These are phyloP conservation scores for Thripadectes ignobilis DNA, from an alignment of 2,797 vertebrate species.

Conservation along the genomic window DNA sequence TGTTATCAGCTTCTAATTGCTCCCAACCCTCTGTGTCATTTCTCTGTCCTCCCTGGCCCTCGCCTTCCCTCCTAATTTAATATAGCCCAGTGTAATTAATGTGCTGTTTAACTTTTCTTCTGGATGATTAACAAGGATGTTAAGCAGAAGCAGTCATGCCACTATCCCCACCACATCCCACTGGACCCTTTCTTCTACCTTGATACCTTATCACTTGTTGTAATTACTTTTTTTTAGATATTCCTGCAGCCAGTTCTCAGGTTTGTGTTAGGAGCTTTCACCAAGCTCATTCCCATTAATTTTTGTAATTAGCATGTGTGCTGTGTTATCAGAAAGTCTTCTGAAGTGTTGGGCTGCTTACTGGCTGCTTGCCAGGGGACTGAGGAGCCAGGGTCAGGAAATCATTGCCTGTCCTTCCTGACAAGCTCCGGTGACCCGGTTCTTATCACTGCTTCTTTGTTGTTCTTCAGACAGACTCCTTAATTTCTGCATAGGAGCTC, in stretches of 20 bases:
- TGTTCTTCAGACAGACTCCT: background rate
- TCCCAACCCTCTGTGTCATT: slow-evolving; percentile 31
- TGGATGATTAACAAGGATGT: slow-evolving; percentile 38
- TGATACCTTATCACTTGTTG: slow-evolving; percentile 5
- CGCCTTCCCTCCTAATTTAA: slow-evolving; percentile 44
- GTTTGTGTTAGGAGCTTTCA: background rate
- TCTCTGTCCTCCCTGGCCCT: slow-evolving; percentile 38
- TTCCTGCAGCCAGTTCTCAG: background rate
- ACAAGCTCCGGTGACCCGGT: background rate
- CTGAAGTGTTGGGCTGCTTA: background rate
- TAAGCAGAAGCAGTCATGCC: slow-evolving; percentile 33
- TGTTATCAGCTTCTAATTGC: slow-evolving; percentile 30
- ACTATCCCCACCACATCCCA: background rate
- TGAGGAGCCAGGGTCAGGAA: background rate
- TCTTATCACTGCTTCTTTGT: rapidly evolving
- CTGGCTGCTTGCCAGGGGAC: background rate
- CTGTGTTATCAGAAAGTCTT: background rate
- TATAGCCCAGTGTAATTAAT: slow-evolving; percentile 48
- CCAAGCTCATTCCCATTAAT: background rate
- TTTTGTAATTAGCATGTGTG: background rate
- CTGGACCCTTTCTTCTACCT: background rate
- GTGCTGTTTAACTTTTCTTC: slow-evolving; percentile 58
- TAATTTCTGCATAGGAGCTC: background rate
- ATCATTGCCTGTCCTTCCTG: background rate
- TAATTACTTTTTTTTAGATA: slow-evolving; percentile 9